phyloP scores from a whole-genome alignment of 1,140 invertebrate species.

The Zaprionus nigranus region DNA sequence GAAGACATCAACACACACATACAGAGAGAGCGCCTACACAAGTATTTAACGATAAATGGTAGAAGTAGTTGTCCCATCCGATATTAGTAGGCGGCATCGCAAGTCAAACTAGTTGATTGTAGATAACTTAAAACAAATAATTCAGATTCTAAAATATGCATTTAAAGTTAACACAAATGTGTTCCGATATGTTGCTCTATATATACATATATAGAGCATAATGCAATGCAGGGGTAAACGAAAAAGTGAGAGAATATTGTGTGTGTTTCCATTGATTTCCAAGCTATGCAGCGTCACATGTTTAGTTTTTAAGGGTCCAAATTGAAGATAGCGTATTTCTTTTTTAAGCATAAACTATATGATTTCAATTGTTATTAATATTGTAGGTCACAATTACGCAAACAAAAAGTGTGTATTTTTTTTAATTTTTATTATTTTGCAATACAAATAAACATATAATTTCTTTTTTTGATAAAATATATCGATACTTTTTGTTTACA shows the following conservation, averaged over 20 bases:
- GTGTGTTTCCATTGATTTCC: constrained; percentile 20
- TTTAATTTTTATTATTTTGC: constrained; percentile 21
- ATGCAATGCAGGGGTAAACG: constrained; percentile 16
- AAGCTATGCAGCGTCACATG: constrained; percentile 20
- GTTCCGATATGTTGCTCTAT: not conserved
- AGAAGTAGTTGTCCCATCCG: not conserved
- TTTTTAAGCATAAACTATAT: constrained; percentile 12
- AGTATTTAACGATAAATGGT: not conserved
- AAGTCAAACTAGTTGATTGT: constrained; percentile 24
- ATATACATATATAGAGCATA: not conserved
- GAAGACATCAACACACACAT: constrained; percentile 1
- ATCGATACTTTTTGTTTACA: not conserved
- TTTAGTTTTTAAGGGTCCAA: constrained; percentile 51
- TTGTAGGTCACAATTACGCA: constrained; percentile 24
- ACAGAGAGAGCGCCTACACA: not conserved
- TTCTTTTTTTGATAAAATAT: not conserved
- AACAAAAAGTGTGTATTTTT: not conserved
- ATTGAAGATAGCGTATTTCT: constrained; percentile 12
- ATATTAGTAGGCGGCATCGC: not conserved
- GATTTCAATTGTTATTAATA: constrained; percentile 26
- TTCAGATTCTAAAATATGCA: not conserved
- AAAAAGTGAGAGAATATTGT: constrained; percentile 8
- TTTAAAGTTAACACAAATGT: constrained; percentile 3
- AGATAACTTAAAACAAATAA: constrained; percentile 11
- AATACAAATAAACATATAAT: constrained; percentile 22